Base-by-base conservation (phyloP, 2,888 invertebrate genomes). In the Elmis aenea region DNA sequence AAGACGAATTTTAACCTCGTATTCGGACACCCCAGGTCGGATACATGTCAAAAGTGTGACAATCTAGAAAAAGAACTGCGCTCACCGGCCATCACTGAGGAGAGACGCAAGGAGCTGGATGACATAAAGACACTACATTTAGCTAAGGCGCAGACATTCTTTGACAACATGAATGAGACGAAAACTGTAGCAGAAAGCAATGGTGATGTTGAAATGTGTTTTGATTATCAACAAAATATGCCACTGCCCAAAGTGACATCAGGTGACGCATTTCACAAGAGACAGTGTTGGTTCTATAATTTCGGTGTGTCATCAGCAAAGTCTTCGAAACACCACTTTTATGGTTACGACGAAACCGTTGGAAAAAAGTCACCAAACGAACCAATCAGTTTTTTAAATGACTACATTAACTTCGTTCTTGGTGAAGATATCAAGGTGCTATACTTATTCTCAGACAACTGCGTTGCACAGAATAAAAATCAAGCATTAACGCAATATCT, bases 281-380 rank as follows among this genome's bases (percentile, higher is more conserved):
- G 42, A 13, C 47, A 47, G 39, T 30, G 48, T 20, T 52, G 50
- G 43, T 24, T 40, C 11, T 49, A 42, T 26, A 52, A 52, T 24
- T 45, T 50, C 34, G 48, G 48, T 23, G 31, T 52, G 11, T 37
- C 42, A 34, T 46, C 45, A 11, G 45, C 26, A 16, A 51, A 41
- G 35, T 41, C 33, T 15, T 41, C 39, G 22, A 40, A 26, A 27
- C 16, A 38, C 12, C 37, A 33, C 16, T 47, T 46, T 33, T 48
- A 42, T 32, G 25, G 45, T 24, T 50, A 43, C 28, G 42, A 47
- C 25, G 50, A 48, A 36, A 28, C 16, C 3, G 32, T 34, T 3
- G 25, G 18, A 3, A 30, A 28, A 14, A 49, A 47, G 29, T 41
- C 38, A 6, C 36, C 23, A 25, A 49, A 48, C 28, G 38, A 48